Evolutionary conservation across 2,888 invertebrate genomes (phyloP).

Genomic region (Spodoptera exigua): DNA sequence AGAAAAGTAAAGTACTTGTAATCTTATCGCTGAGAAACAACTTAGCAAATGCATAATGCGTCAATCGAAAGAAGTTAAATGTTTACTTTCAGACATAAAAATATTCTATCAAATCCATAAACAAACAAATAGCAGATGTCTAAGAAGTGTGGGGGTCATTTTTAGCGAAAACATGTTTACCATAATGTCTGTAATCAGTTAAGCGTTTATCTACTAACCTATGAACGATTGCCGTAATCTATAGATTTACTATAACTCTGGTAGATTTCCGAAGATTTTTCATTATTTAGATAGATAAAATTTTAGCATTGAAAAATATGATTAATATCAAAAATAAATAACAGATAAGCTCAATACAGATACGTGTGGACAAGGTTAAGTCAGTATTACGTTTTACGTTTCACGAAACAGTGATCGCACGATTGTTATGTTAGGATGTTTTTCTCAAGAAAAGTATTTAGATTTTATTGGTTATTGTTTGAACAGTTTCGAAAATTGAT

Average conservation of each 20-base stretch:
- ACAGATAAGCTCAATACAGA: constrained; percentile 46
- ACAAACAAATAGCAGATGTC: constrained; percentile 40
- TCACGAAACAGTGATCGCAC: constrained; percentile 29
- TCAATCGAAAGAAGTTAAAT: constrained; percentile 17
- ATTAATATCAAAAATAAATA: constrained; percentile 45
- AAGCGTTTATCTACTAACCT: constrained; percentile 54
- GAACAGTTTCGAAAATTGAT: constrained; percentile 16
- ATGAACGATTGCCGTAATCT: constrained; percentile 60
- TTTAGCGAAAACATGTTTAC: constrained; percentile 61
- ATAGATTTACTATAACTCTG: constrained; percentile 46
- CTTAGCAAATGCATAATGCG: constrained; percentile 14
- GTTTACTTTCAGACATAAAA: constrained; percentile 32
- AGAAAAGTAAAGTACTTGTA: not conserved
- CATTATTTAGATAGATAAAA: constrained; percentile 58
- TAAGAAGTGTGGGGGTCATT: constrained; percentile 30
- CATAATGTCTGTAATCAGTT: constrained; percentile 53
- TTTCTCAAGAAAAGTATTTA: constrained; percentile 48
- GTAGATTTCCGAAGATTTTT: constrained; percentile 67
- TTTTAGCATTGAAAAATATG: constrained; percentile 56
- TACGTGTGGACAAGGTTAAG: constrained; percentile 51
- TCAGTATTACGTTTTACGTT: constrained; percentile 44
- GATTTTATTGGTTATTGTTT: constrained; percentile 32
- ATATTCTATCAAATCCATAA: constrained; percentile 12
- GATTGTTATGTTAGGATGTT: constrained; percentile 26
- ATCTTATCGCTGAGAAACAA: constrained; percentile 1